Conservation (phyloP, 2,888 invertebrate species). For the Watsonalla binaria region DNA sequence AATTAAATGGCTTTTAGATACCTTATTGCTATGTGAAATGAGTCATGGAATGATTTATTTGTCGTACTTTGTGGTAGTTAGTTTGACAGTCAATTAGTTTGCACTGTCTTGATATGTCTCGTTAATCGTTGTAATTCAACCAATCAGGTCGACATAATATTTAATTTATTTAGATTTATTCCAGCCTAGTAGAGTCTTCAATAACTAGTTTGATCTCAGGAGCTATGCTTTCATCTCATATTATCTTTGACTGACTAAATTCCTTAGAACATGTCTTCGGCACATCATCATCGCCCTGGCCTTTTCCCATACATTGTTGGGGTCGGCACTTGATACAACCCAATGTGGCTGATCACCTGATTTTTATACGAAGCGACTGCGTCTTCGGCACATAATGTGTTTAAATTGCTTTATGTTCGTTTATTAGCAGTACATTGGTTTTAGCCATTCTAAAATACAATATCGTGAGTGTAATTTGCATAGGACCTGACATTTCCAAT, state of each 20-base stretch:
- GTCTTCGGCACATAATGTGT: too few species aligned
- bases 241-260: neutral
- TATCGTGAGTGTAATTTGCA: too few species aligned
- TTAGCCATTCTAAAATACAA: too few species aligned
- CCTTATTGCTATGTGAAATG: slow-evolving; percentile 34
- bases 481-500: neutral
- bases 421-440: too few species aligned
- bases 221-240: neutral
- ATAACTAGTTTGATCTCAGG: neutral
- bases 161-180: slow-evolving; percentile 1
- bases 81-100: slow-evolving; percentile 1
- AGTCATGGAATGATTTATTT: slow-evolving; percentile 22
- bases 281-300: too few species aligned
- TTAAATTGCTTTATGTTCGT: too few species aligned
- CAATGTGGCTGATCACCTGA: too few species aligned
- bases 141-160: neutral
- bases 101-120: neutral
- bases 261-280: too few species aligned
- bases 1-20: slow-evolving; percentile 50
- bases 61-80: neutral
- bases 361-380: too few species aligned
- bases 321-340: too few species aligned
- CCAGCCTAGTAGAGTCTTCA: neutral
- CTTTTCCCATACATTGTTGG: too few species aligned
- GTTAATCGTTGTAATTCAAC: neutral